Evolutionary conservation across 2,113 vertebrate species (phyloP).

Genomic region (Oxyura jamaicensis): DNA sequence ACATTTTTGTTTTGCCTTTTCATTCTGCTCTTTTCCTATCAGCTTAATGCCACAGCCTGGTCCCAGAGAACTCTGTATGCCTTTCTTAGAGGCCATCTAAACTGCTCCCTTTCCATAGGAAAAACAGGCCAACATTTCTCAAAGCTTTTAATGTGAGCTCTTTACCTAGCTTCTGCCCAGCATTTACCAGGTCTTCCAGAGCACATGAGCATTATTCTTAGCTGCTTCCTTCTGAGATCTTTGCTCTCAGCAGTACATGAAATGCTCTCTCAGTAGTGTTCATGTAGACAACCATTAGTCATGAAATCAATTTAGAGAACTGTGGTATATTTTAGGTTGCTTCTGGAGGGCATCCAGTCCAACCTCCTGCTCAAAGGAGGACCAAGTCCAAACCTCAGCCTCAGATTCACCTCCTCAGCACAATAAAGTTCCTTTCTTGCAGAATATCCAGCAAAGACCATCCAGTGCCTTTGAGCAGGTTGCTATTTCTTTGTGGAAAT

Average conservation of each 20-base stretch:
- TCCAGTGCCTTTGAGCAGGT: not conserved
- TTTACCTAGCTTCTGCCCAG: not conserved
- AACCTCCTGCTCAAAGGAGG: not conserved
- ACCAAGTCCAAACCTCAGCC: not conserved
- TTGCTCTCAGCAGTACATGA: not conserved
- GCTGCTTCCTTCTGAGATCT: not conserved
- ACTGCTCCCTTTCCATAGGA: not conserved
- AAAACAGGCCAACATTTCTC: not conserved
- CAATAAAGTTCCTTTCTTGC: not conserved
- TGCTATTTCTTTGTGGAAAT: not conserved
- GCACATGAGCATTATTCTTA: not conserved
- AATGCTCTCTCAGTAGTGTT: not conserved
- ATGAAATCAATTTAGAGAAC: not conserved
- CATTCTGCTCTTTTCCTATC: not conserved
- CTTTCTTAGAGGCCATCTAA: not conserved
- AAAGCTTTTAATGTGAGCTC: not conserved
- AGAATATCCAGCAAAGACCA: not conserved
- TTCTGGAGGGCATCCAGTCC: not conserved
- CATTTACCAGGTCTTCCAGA: not conserved
- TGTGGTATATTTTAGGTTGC: not conserved
- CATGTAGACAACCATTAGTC: not conserved
- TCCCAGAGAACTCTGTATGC: not conserved
- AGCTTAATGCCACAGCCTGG: not conserved
- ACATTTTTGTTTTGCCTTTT: not conserved
- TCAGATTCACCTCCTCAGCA: not conserved